phyloP scores from a whole-genome alignment of 2,797 vertebrate species.

The Sebastes diploproa region DNA sequence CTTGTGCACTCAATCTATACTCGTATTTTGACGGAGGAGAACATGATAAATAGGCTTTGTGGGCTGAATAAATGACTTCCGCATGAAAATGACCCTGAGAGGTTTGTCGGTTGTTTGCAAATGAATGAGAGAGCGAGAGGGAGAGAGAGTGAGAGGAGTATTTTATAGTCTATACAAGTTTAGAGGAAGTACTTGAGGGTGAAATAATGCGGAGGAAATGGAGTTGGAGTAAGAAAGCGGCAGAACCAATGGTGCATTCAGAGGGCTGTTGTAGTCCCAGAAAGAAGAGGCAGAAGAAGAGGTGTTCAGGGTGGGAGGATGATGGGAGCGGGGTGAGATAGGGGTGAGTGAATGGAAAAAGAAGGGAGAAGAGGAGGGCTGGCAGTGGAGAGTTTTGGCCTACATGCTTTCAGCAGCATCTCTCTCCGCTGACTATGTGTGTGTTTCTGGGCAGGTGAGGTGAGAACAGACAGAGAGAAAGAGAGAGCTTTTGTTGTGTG shows the following conservation, averaged over 20 bases:
- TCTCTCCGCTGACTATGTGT: background rate
- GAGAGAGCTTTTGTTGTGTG: conserved; percentile 12
- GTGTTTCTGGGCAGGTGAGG: conserved; percentile 11
- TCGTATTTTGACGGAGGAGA: background rate
- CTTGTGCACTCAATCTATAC: conserved; percentile 1
- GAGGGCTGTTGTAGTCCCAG: conserved; percentile 6
- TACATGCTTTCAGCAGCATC: conserved; percentile 1
- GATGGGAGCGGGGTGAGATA: background rate
- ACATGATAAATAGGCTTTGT: conserved; percentile 29
- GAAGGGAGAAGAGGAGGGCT: background rate
- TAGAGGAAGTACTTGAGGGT: background rate
- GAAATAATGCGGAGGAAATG: conserved; percentile 7
- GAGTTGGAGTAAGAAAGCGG: conserved; percentile 1
- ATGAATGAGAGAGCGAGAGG: background rate
- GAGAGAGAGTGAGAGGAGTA: background rate
- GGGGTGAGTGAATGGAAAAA: conserved; percentile 8
- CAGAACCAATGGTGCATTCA: conserved; percentile 23
- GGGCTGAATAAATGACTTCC: conserved; percentile 29
- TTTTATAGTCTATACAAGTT: conserved; percentile 23
- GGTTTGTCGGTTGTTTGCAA: conserved; percentile 18
- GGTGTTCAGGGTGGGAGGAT: background rate
- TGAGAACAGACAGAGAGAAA: conserved; percentile 7
- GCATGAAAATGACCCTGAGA: conserved; percentile 17
- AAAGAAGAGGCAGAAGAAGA: background rate
- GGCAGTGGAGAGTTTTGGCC: conserved; percentile 6